These are phyloP conservation scores for Sesia apiformis DNA, from an alignment of 2,888 invertebrate species.

Conservation along the genomic window DNA sequence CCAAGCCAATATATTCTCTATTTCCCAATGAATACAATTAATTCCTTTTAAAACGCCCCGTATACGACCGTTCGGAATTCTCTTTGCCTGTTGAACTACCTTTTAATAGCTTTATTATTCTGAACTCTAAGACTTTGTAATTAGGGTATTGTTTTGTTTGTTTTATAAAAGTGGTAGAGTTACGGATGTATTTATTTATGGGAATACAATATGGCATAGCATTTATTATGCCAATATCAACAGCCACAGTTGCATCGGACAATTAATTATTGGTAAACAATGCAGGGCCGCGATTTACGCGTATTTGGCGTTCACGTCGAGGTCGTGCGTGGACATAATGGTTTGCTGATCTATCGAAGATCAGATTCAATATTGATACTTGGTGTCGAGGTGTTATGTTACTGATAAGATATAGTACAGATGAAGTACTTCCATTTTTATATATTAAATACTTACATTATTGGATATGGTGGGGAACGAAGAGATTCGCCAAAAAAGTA, in stretches of 20 bases:
- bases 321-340: constrained; percentile 46
- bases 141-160: too few relatives aligned
- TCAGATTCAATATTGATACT: constrained; percentile 29
- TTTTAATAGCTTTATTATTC: too few relatives aligned
- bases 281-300: constrained; percentile 30
- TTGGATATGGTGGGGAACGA: too few relatives aligned
- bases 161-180: too few relatives aligned
- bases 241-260: constrained; percentile 62
- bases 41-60: constrained; percentile 55
- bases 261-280: constrained; percentile 73
- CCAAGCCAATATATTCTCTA: constrained; percentile 69
- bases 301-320: constrained; percentile 24
- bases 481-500: too few relatives aligned
- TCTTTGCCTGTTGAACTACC: constrained; percentile 2
- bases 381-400: too few relatives aligned
- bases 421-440: too few relatives aligned
- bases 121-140: too few relatives aligned
- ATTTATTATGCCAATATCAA: constrained; percentile 66
- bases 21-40: constrained; percentile 66
- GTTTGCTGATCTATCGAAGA: constrained; percentile 6
- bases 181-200: constrained; percentile 35
- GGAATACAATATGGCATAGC: constrained; percentile 44
- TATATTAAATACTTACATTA: too few relatives aligned
- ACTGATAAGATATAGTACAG: too few relatives aligned
- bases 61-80: constrained; percentile 46